Percentiles rank a stretch among this genome's conserved stretches.
These are phyloP conservation scores for Coelinius sp. DNA, from an alignment of 2,888 invertebrate genomes.

Conservation along the genomic window DNA sequence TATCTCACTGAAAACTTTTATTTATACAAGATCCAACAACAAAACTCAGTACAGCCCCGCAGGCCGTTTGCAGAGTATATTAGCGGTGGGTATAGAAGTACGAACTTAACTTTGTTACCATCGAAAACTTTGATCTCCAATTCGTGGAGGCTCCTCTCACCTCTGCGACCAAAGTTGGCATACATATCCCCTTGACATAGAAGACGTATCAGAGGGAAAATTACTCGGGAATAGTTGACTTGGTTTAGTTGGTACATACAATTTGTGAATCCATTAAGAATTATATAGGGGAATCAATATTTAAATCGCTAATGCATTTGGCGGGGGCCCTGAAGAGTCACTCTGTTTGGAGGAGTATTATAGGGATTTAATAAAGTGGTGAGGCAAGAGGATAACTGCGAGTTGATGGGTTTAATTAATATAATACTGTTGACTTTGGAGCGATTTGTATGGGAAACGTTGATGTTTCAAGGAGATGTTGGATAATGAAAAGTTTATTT, in stretches of 20 bases:
- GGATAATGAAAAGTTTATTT: too few relatives aligned
- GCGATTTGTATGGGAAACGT: too few relatives aligned
- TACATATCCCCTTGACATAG: slow-evolving; percentile 33
- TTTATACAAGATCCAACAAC: slow-evolving; percentile 21
- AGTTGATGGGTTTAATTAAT: too few relatives aligned
- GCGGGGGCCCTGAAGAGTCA: slow-evolving; percentile 18
- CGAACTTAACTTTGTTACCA: slow-evolving; percentile 53
- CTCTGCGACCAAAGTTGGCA: neutral
- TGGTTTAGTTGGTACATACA: too few relatives aligned
- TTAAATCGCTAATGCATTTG: slow-evolving; percentile 63
- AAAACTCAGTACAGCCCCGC: slow-evolving; percentile 29
- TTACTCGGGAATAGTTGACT: neutral
- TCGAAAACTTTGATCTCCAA: slow-evolving; percentile 57
- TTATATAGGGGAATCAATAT: slow-evolving; percentile 58
- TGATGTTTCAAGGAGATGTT: too few relatives aligned
- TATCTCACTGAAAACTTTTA: slow-evolving; percentile 27
- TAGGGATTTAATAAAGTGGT: too few relatives aligned
- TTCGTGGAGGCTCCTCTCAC: slow-evolving; percentile 44
- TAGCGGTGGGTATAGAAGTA: slow-evolving; percentile 41
- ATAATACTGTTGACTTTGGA: too few relatives aligned
- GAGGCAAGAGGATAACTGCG: too few relatives aligned
- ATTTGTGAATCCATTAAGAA: too few relatives aligned
- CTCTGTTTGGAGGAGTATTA: too few relatives aligned
- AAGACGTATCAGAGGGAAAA: slow-evolving; percentile 26
- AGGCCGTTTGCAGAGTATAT: slow-evolving; percentile 39